Percentiles rank a stretch among this genome's conserved stretches.
Evolutionary conservation across 1,140 invertebrate genomes (phyloP).

Genomic region (Aporrectodea caliginosa): DNA sequence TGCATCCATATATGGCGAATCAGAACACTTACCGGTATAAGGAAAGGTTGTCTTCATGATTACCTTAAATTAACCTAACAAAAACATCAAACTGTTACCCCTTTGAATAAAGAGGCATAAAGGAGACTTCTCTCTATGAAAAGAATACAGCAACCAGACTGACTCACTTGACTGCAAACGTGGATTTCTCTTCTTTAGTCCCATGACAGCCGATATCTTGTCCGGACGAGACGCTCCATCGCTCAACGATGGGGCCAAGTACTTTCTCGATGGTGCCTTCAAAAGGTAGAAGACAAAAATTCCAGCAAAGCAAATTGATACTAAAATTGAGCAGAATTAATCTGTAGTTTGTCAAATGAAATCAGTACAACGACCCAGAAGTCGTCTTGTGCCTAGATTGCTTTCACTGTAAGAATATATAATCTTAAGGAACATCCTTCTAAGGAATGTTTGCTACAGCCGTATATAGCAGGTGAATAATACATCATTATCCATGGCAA

Average conservation of each 20-base stretch:
- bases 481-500: no score
- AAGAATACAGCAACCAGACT: not conserved
- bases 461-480: no score
- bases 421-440: no score
- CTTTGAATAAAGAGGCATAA: conserved; percentile 7
- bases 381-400: no score
- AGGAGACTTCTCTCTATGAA: conserved; percentile 56
- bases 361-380: no score
- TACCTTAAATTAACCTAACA: conserved; percentile 18
- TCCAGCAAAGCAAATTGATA: no score
- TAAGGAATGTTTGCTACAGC: no score
- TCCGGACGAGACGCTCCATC: conserved; percentile 74
- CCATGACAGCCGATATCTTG: conserved; percentile 64
- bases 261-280: conserved; percentile 65
- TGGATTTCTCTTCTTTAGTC: conserved; percentile 65
- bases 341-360: no score
- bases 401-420: no score
- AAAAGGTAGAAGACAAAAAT: no score
- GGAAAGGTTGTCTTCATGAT: conserved; percentile 3
- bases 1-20: not conserved
- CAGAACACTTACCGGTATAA: not conserved
- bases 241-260: conserved; percentile 79
- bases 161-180: conserved; percentile 52
- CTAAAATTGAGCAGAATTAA: no score
- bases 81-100: not conserved